Percentiles rank a stretch among this genome's conserved stretches.
phyloP scores from a whole-genome alignment of 2,113 vertebrate genomes.

The Chrysochloris asiatica region DNA sequence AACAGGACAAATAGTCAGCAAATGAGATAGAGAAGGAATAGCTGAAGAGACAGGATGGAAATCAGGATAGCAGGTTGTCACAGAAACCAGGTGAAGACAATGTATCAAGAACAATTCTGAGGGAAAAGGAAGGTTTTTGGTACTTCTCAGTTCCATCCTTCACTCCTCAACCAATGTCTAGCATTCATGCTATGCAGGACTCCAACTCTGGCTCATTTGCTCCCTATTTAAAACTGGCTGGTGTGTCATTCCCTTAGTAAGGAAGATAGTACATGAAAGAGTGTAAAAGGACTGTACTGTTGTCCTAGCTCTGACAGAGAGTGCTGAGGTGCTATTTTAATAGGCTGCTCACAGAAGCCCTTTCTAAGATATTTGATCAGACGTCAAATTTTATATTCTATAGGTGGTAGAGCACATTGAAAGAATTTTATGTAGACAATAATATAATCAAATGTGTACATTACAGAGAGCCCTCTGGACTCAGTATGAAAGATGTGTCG shows the following conservation, averaged over 20 bases:
- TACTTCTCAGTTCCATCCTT: not conserved
- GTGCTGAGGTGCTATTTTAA: conserved; percentile 7
- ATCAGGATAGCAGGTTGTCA: not conserved
- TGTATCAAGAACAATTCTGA: not conserved
- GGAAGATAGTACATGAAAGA: not conserved
- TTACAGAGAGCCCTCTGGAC: conserved; percentile 12
- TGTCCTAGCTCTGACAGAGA: conserved; percentile 6
- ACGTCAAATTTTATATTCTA: conserved; percentile 15
- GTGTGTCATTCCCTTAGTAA: not conserved
- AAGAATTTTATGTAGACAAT: conserved; percentile 45
- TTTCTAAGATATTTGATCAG: conserved; percentile 35
- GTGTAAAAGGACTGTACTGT: not conserved
- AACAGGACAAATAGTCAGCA: not conserved
- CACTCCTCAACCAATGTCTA: not conserved
- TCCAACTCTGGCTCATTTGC: not conserved
- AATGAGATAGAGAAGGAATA: not conserved
- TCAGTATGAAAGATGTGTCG: conserved; percentile 3
- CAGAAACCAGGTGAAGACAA: not conserved
- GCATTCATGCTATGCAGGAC: not conserved
- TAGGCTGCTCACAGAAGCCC: not conserved
- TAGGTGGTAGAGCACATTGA: not conserved
- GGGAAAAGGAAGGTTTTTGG: not conserved
- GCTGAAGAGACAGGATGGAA: not conserved
- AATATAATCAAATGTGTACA: conserved; percentile 15
- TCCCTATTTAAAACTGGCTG: not conserved